These are phyloP conservation scores for Heliconius melpomene DNA, from an alignment of 1,140 invertebrate species.

Conservation along the genomic window DNA sequence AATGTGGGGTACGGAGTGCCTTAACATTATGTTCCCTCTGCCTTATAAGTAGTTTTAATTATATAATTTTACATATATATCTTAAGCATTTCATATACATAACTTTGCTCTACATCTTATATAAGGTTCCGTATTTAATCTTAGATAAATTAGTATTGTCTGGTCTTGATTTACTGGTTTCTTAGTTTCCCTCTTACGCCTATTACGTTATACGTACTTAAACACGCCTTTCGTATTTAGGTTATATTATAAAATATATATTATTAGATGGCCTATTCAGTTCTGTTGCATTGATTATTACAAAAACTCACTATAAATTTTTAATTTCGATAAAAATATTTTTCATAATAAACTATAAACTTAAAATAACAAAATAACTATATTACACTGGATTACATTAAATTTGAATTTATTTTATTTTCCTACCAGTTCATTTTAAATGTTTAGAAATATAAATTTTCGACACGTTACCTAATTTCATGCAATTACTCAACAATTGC, in stretches of 20 bases:
- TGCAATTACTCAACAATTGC: constrained; percentile 17
- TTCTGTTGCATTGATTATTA: background rate
- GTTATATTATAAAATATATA: background rate
- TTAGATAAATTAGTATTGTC: constrained; percentile 25
- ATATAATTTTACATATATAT: background rate
- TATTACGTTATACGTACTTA: constrained; percentile 3
- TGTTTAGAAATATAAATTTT: constrained; percentile 16
- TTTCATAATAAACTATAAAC: background rate
- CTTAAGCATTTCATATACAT: background rate
- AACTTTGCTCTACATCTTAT: constrained; percentile 1
- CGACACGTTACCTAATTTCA: constrained; percentile 1
- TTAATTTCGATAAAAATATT: background rate
- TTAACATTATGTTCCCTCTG: too few species aligned
- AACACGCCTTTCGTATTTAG: constrained; percentile 16
- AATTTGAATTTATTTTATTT: background rate
- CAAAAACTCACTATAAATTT: too few species aligned
- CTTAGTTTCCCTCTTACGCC: constrained; percentile 19
- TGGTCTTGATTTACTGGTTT: constrained; percentile 8
- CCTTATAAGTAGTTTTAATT: too few species aligned
- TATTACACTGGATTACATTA: background rate
- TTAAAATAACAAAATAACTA: background rate
- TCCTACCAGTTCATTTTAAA: background rate
- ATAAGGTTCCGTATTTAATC: background rate
- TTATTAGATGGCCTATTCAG: background rate
- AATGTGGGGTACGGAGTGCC: too few species aligned